Conservation (phyloP, 2,797 vertebrate genomes). For the Lophius americanus region DNA sequence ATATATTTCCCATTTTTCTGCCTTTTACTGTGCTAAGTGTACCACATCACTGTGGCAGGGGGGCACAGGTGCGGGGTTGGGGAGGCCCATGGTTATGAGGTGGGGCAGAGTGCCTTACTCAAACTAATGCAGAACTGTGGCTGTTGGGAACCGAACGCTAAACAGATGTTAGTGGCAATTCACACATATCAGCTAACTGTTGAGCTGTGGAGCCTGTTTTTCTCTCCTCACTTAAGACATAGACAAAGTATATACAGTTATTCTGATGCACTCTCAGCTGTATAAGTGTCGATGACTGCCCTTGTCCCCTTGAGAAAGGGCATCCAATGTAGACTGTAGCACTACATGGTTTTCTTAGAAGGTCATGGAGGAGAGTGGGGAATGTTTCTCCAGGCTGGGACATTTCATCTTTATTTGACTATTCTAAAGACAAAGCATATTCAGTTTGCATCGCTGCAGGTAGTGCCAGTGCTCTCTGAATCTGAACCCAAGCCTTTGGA, state of each 20-base stretch:
- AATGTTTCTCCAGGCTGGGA: constrained; percentile 38
- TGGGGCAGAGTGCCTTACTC: constrained; percentile 86
- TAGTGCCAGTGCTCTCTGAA: constrained; percentile 4
- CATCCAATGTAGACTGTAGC: constrained; percentile 73
- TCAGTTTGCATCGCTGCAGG: constrained; percentile 28
- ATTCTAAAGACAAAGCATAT: constrained; percentile 17
- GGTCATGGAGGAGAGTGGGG: constrained; percentile 32
- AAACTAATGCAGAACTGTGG: constrained; percentile 76
- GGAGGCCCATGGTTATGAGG: constrained; percentile 61
- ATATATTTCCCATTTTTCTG: constrained; percentile 77
- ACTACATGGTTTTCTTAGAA: constrained; percentile 51
- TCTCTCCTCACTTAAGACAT: constrained; percentile 45
- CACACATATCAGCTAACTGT: constrained; percentile 64
- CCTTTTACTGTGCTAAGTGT: constrained; percentile 83
- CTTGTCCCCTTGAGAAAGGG: constrained; percentile 46
- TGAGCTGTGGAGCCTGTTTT: constrained; percentile 52
- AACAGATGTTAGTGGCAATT: constrained; percentile 43
- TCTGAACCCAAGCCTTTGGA: constrained; percentile 30
- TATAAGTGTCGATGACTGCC: constrained; percentile 51
- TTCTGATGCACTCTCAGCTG: constrained; percentile 65
- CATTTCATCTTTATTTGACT: constrained; percentile 50
- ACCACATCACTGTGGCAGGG: constrained; percentile 85
- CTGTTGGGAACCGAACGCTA: constrained; percentile 56
- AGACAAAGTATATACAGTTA: constrained; percentile 53
- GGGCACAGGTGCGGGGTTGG: constrained; percentile 65